Base-by-base conservation (phyloP, 2,797 vertebrate species). In the Acropternis orthonyx region DNA sequence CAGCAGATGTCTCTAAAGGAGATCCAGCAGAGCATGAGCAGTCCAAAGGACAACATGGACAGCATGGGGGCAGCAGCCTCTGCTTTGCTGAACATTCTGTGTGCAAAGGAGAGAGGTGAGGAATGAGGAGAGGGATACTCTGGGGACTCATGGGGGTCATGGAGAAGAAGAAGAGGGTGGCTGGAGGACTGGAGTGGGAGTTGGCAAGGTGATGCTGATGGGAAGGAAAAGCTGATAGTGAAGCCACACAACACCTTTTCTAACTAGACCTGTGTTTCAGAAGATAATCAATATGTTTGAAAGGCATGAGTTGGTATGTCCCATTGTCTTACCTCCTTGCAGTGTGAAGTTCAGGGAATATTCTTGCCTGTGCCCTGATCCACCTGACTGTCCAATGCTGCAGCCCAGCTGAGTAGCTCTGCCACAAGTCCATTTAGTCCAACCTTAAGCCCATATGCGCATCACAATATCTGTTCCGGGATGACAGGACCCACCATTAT, bases 41-140 rank as follows among this genome's bases (percentile, higher is more conserved):
- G 63, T 12, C 20, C 32, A 27, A 65, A 62, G 34, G 28, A 58
- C 28, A 63, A 6, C 7, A 4, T 0, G 28, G 26, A 37, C 46
- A 81, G 16, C 0, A 0, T 6, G 28, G 27, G 4, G 16, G 10
- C 4, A 44, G 54, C 0, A 0, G 26, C 37, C 46, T 83, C 59
- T 59, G 37, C 61, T 67, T 39, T 37, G 28, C 30, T 66, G 71
- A 39, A 27, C 62, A 55, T 75, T 56, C 66, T 30, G 3, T 34
- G 28, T 7, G 14, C 23, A 44, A 21, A 62, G 21, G 8, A 66
- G 14, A 67, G 43, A 63, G 28, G 28, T 55, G 59, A 46, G 48
- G 48, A 61, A 21, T 7, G 43, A 81, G 68, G 39, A 36, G 8
- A 17, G 12, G 56, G 67, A 30, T 67, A 46, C 27, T 59, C 39